Conservation (phyloP, 2,113 vertebrate genomes). For the Bos taurus region DNA sequence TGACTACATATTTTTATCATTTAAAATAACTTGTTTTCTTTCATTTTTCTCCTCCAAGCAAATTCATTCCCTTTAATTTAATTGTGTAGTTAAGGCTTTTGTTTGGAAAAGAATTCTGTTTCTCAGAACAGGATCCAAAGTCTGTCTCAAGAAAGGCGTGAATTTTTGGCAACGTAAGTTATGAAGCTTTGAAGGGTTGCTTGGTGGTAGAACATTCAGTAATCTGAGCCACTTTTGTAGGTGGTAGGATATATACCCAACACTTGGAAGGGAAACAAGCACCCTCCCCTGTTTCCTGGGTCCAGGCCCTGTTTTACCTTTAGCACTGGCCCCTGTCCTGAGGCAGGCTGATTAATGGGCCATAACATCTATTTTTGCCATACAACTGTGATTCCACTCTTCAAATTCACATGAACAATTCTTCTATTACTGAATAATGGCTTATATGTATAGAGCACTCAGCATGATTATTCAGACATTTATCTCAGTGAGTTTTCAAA, state of each 20-base stretch:
- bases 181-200: conserved; percentile 31
- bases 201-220: conserved; percentile 11
- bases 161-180: conserved; percentile 38
- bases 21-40: conserved; percentile 53
- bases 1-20: conserved; percentile 52
- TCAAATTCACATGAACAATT: neutral
- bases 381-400: conserved; percentile 17
- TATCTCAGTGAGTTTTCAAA: conserved; percentile 36
- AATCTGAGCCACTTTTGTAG: neutral
- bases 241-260: neutral
- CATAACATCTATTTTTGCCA: neutral
- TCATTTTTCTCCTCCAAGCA: conserved; percentile 42
- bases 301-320: neutral
- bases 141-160: conserved; percentile 45
- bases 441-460: conserved; percentile 10
- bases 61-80: conserved; percentile 57
- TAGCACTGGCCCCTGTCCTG: neutral
- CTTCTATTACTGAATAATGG: conserved; percentile 23
- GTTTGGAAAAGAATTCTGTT: conserved; percentile 47
- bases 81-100: conserved; percentile 52
- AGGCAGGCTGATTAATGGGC: conserved; percentile 39
- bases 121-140: conserved; percentile 53
- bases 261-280: neutral
- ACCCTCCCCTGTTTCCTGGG: neutral
- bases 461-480: conserved; percentile 27